Conservation (phyloP, 1,140 invertebrate species). For the Polypedilum vanderplanki region DNA sequence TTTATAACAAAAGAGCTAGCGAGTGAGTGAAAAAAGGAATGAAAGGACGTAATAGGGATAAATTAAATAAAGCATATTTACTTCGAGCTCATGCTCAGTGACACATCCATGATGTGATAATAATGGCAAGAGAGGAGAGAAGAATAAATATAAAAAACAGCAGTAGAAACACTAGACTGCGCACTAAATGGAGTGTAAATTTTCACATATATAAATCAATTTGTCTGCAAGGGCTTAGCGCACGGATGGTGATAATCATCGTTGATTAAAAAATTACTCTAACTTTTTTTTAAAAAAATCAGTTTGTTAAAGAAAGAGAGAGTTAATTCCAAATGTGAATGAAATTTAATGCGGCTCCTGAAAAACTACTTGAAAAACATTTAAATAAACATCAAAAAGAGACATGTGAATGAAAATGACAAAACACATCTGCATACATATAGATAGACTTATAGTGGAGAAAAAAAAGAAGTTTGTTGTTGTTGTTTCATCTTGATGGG, state of each 20-base stretch:
- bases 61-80: conserved; percentile 8
- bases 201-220: background rate
- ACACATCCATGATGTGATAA: conserved; percentile 21
- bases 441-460: background rate
- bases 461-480: too few species aligned
- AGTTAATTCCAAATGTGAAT: too few species aligned
- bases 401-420: background rate
- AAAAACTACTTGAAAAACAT: conserved; percentile 16
- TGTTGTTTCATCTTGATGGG: too few species aligned
- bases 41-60: background rate
- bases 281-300: too few species aligned
- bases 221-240: background rate
- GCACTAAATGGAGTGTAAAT: conserved; percentile 20
- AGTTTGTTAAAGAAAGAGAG: too few species aligned
- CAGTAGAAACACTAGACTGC: background rate
- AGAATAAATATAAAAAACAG: background rate
- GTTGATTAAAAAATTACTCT: too few species aligned
- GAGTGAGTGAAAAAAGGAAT: background rate
- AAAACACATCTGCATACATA: background rate
- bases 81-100: conserved; percentile 9
- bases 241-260: too few species aligned
- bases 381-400: conserved; percentile 27
- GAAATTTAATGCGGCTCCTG: too few species aligned
- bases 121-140: background rate
- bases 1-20: background rate